These are phyloP conservation scores for Orthonychiurus folsomi DNA, from an alignment of 2,888 invertebrate species.

Conservation along the genomic window DNA sequence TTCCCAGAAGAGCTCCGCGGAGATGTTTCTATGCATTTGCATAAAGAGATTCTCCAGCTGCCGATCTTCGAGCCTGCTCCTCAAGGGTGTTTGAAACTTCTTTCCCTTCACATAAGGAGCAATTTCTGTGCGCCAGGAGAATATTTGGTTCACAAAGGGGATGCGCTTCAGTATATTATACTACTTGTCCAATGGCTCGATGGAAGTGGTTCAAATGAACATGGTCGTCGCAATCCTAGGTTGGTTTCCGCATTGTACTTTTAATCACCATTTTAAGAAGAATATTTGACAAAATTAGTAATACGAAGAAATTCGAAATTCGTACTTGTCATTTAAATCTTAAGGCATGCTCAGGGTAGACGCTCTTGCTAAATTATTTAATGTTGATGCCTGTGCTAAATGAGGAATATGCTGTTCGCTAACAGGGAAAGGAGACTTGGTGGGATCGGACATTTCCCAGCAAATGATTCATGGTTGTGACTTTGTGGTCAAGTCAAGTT, in stretches of 20 bases:
- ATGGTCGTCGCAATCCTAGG: constrained; percentile 96
- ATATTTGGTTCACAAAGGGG: constrained; percentile 86
- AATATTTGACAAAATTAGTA: not conserved
- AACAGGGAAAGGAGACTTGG: constrained; percentile 92
- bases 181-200: constrained; percentile 91
- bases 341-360: not conserved
- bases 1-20: constrained; percentile 93
- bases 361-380: not conserved
- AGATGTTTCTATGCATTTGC: constrained; percentile 90
- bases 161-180: constrained; percentile 87
- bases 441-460: constrained; percentile 82
- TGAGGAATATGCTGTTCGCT: too few species aligned
- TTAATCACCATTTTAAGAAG: not conserved
- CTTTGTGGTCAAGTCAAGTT: constrained; percentile 81
- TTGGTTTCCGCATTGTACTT: constrained; percentile 52
- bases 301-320: constrained; percentile 1
- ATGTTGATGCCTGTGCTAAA: constrained; percentile 29
- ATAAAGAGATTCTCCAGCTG: constrained; percentile 83
- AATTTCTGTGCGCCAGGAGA: constrained; percentile 96
- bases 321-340: not conserved
- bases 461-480: constrained; percentile 53
- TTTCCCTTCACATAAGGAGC: constrained; percentile 83
- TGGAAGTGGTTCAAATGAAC: constrained; percentile 92
- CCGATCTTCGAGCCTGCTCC: constrained; percentile 92
- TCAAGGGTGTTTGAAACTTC: constrained; percentile 84